Base-by-base conservation (phyloP, 1,140 invertebrate species). In the Trissolcus basalis region DNA sequence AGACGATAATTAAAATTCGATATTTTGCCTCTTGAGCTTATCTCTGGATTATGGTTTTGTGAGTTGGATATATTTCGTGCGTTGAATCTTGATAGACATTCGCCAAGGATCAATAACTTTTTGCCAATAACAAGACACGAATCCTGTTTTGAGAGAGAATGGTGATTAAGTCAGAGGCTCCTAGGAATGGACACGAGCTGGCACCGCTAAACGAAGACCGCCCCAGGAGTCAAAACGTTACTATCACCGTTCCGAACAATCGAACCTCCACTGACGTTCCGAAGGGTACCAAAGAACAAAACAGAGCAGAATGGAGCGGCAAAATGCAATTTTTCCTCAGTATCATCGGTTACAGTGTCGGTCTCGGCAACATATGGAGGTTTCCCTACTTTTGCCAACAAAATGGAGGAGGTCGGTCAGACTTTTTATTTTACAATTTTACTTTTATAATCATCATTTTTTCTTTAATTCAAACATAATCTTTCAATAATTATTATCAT, bases 361-460 rank as follows among this genome's bases (percentile, higher is more conserved):
- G 96, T 0, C 90, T 98, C 14, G 96, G 96, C 12, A 97, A 97
- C 84, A 96, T 98, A 45, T 98, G 96, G 97, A 91, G 96, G 80
- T 98, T 98, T 90, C 96, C 96, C 8, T 98, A 97, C 84, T 89
- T 98, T 55, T 97, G 96, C 82, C 96, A 97, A 89, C 94, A 96
- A 85, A 97, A 98, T 88, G 96, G 96, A 47, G 96, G 96, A 88
- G 96, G 96, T 96, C 82, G 33, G 33, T 10, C 33, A 92, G 93
- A 91, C 63, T 43, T 48, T 48, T 7, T 13, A 2, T 45, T 39
- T n/a, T 39, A 4, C 36, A 11, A 3, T n/a, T 39, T 39, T 39
- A 39, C 1, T 39, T 39, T 39, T 11, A 4, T n/a, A n/a, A n/a
- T n/a, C n/a, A n/a, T 39, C 36, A 3, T 39, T 39, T 11, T 39